Evolutionary conservation across 2,888 invertebrate species (phyloP).

Genomic region (Poecilobothrus nobilitatus): DNA sequence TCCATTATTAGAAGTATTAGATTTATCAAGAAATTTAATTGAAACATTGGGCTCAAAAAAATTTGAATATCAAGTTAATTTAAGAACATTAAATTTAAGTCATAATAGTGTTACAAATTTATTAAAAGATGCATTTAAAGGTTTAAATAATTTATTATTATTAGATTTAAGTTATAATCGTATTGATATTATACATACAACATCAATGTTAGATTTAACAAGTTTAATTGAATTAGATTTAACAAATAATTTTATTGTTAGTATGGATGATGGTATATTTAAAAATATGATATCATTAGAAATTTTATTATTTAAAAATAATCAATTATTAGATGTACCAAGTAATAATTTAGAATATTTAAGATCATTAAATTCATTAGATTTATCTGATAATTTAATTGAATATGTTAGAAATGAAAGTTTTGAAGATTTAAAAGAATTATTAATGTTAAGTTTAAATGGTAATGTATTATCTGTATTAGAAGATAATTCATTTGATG

Average conservation of each 20-base stretch:
- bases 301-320: slow-evolving; percentile 65
- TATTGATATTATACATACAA: slow-evolving; percentile 61
- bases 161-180: slow-evolving; percentile 71
- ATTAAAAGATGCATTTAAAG: slow-evolving; percentile 67
- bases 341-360: slow-evolving; percentile 58
- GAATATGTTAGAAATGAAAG: slow-evolving; percentile 62
- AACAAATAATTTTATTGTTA: slow-evolving; percentile 65
- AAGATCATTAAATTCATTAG: slow-evolving; percentile 60
- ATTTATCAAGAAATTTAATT: slow-evolving; percentile 74
- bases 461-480: slow-evolving; percentile 68
- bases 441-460: slow-evolving; percentile 61
- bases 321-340: slow-evolving; percentile 70
- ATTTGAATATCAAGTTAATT: slow-evolving; percentile 66
- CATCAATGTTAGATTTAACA: slow-evolving; percentile 70
- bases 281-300: slow-evolving; percentile 60
- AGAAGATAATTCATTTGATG: slow-evolving; percentile 64
- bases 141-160: slow-evolving; percentile 56
- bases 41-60: slow-evolving; percentile 71
- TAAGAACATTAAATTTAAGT: slow-evolving; percentile 69
- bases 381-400: slow-evolving; percentile 71
- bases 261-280: slow-evolving; percentile 62
- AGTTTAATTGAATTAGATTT: slow-evolving; percentile 65
- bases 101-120: slow-evolving; percentile 62
- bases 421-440: slow-evolving; percentile 61
- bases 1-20: slow-evolving; percentile 66